Evolutionary conservation across 2,797 vertebrate species (phyloP).

Genomic region (Sarcophilus harrisii): DNA sequence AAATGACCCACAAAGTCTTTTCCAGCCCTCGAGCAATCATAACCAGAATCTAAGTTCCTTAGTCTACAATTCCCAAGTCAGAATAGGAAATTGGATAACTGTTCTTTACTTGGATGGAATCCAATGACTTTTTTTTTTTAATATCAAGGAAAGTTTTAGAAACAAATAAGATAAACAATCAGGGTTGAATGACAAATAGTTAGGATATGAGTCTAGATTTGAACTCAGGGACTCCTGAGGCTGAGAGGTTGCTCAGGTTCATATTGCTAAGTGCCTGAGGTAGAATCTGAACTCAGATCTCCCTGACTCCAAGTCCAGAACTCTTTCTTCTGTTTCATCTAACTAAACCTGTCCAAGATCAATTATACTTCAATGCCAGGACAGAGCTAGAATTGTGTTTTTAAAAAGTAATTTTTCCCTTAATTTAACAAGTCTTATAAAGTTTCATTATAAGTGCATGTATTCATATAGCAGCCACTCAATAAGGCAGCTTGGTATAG

Average conservation of each 20-base stretch:
- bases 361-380: conserved; percentile 4
- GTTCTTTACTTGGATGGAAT: background rate
- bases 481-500: background rate
- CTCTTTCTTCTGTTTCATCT: background rate
- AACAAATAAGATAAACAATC: background rate
- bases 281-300: background rate
- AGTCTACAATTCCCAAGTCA: background rate
- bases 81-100: background rate
- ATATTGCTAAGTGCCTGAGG: background rate
- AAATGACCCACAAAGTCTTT: background rate
- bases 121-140: too few species aligned
- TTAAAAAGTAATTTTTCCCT: background rate
- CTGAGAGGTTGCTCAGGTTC: background rate
- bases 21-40: background rate
- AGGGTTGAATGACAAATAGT: background rate
- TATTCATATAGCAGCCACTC: background rate
- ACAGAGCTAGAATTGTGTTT: background rate
- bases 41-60: background rate
- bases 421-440: background rate
- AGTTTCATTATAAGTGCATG: background rate
- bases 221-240: background rate
- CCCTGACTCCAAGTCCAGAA: background rate
- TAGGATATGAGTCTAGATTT: background rate
- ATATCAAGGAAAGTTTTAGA: background rate
- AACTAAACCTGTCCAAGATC: conserved; percentile 5